Percentiles rank a stretch among this genome's conserved stretches.
These are phyloP conservation scores for Passer domesticus DNA, from an alignment of 2,113 vertebrate species.

Conservation along the genomic window DNA sequence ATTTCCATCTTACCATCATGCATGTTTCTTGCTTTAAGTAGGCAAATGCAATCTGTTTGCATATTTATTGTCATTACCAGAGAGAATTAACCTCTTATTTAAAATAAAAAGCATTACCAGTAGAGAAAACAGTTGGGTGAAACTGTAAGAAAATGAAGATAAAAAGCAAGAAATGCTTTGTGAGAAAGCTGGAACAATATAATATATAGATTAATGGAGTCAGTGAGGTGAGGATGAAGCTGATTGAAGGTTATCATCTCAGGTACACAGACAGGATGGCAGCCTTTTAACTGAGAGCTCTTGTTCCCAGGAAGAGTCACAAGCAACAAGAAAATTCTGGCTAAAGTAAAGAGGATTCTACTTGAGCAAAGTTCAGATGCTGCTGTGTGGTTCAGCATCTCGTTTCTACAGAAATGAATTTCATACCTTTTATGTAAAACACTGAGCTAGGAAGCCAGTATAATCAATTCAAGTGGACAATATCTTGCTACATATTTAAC, in stretches of 20 bases:
- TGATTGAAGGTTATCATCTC: neutral
- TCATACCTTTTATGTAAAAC: neutral
- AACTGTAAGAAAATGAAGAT: neutral
- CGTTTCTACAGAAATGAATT: neutral
- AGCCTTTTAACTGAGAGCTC: neutral
- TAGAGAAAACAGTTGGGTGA: neutral
- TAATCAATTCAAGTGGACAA: neutral
- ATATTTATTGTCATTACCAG: neutral
- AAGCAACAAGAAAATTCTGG: neutral
- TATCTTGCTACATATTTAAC: neutral
- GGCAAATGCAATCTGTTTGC: neutral
- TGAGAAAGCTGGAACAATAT: neutral
- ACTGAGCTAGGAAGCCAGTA: neutral
- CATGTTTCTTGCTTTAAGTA: neutral
- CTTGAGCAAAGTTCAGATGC: neutral
- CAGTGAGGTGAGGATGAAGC: neutral
- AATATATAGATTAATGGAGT: neutral
- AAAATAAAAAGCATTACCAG: neutral
- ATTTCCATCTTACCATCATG: neutral
- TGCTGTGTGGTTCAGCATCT: neutral
- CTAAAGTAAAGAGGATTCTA: neutral
- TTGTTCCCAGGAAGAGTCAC: neutral
- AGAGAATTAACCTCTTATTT: neutral
- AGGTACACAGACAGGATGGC: neutral
- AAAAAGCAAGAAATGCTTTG: neutral